phyloP scores from a whole-genome alignment of 2,113 vertebrate species.

The Hystrix brachyura region DNA sequence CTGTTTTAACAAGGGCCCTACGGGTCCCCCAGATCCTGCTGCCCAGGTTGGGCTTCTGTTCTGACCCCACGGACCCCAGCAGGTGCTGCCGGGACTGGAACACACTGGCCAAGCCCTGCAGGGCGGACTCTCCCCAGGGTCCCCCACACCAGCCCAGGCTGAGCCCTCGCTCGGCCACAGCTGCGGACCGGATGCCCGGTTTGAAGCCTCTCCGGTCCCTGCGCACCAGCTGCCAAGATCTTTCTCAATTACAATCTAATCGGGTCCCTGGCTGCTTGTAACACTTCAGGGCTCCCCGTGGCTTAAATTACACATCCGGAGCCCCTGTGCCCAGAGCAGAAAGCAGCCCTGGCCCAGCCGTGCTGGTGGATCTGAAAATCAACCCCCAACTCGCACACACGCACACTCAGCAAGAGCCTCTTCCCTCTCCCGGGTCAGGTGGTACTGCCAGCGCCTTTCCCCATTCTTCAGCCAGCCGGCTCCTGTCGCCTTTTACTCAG shows the following conservation, averaged over 20 bases:
- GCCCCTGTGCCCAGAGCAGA: neutral
- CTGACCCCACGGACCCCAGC: neutral
- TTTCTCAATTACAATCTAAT: neutral
- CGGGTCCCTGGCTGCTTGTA: neutral
- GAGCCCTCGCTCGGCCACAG: accelerated
- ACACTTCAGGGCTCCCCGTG: conserved; percentile 30
- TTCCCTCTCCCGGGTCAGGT: neutral
- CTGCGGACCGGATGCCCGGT: neutral
- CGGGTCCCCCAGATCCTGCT: neutral
- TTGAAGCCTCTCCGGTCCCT: neutral
- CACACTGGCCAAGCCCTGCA: neutral
- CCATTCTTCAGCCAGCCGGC: neutral
- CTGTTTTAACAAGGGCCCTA: neutral
- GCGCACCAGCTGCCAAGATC: neutral
- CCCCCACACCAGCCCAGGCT: neutral
- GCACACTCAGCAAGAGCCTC: neutral
- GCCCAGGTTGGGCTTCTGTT: neutral
- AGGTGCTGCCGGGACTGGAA: neutral
- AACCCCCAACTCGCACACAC: neutral
- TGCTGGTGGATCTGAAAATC: neutral
- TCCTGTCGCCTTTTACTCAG: neutral
- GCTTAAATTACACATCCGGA: neutral
- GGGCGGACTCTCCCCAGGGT: accelerated
- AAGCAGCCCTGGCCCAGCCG: neutral
- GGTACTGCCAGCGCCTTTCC: neutral